Evolutionary conservation across 2,888 invertebrate species (phyloP).

Genomic region (Pherbina coryleti): DNA sequence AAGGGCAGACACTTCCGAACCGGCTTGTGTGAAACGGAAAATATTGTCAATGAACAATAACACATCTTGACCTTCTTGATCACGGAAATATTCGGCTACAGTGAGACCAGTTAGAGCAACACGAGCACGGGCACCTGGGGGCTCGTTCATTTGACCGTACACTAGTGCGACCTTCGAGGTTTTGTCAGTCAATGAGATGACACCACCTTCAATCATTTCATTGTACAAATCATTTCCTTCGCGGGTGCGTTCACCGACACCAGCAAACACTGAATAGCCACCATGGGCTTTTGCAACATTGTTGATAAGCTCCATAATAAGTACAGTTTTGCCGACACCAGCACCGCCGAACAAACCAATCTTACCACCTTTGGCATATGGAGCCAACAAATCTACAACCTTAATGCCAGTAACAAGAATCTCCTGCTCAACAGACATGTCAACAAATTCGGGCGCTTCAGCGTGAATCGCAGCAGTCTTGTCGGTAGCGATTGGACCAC

Average conservation of each 20-base stretch:
- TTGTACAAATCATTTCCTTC: conserved; percentile 96
- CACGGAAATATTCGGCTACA: conserved; percentile 95
- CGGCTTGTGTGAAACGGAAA: conserved; percentile 93
- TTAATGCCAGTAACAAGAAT: conserved; percentile 91
- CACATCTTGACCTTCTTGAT: conserved; percentile 94
- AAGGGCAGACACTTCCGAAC: conserved; percentile 90
- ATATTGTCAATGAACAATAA: conserved; percentile 96
- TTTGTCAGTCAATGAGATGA: conserved; percentile 90
- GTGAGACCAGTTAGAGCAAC: conserved; percentile 93
- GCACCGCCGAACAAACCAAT: conserved; percentile 95
- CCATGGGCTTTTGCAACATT: conserved; percentile 96
- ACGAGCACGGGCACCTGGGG: conserved; percentile 94
- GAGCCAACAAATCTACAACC: conserved; percentile 93
- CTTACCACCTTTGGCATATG: conserved; percentile 94
- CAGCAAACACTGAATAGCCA: conserved; percentile 96
- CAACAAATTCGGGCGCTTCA: conserved; percentile 90
- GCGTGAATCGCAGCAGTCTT: conserved; percentile 87
- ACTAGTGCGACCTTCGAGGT: conserved; percentile 88
- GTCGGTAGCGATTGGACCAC: conserved; percentile 86
- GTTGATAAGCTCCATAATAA: conserved; percentile 97
- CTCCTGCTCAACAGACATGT: conserved; percentile 92
- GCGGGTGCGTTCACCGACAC: conserved; percentile 95
- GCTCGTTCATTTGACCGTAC: conserved; percentile 72
- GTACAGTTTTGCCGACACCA: conserved; percentile 94
- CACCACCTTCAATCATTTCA: conserved; percentile 95